phyloP scores from a whole-genome alignment of 2,888 invertebrate genomes.

The Synergus japonicus region DNA sequence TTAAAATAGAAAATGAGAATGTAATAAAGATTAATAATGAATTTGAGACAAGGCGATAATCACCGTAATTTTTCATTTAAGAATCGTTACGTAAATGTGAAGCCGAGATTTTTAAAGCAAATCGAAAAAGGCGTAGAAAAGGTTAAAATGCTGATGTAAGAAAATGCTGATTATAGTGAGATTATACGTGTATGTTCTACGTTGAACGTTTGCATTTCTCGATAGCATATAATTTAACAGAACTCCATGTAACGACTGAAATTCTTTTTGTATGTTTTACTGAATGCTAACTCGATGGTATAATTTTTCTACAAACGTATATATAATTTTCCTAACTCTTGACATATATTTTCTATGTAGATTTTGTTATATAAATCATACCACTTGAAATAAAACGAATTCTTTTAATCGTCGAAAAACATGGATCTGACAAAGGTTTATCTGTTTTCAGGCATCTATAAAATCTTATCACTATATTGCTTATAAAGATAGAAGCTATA shows the following conservation, averaged over 20 bases:
- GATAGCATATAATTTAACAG: conserved; percentile 24
- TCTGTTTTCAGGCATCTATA: conserved; percentile 13
- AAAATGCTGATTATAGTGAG: conserved; percentile 8
- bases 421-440: conserved; percentile 20
- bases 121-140: conserved; percentile 28
- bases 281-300: not conserved
- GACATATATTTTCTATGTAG: not conserved
- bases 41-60: not conserved
- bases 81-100: conserved; percentile 20
- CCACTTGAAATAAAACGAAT: not conserved
- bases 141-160: conserved; percentile 39
- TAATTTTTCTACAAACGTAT: not conserved
- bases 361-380: not conserved
- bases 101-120: conserved; percentile 1
- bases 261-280: conserved; percentile 5
- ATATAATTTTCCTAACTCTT: not conserved
- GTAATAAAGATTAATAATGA: not conserved
- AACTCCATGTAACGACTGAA: conserved; percentile 1
- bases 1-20: not conserved
- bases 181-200: conserved; percentile 3
- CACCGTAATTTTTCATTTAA: conserved; percentile 6
- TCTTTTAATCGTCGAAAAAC: not conserved
- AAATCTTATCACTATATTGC: conserved; percentile 8
- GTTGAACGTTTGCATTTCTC: conserved; percentile 37
- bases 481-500: not conserved